Evolutionary conservation across 2,888 invertebrate genomes (phyloP).

Genomic region (Microctonus hyperodae): DNA sequence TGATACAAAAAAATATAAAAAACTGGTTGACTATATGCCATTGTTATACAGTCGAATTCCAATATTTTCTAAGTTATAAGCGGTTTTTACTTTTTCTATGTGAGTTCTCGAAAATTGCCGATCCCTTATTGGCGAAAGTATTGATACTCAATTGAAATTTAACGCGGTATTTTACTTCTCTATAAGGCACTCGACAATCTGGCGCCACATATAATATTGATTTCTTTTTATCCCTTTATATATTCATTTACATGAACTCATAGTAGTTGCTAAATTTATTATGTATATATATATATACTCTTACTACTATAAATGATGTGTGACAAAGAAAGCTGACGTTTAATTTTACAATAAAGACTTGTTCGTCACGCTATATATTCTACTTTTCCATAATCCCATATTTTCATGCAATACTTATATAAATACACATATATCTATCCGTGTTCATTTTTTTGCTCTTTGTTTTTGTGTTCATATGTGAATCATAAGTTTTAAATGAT

Average conservation of each 20-base stretch:
- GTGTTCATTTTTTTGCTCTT: background rate
- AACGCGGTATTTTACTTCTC: slow-evolving; percentile 39
- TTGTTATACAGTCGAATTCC: no score
- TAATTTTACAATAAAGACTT: slow-evolving; percentile 22
- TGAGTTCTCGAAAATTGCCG: no score
- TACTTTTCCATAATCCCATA: background rate
- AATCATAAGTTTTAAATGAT: background rate
- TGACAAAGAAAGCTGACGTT: slow-evolving; percentile 4
- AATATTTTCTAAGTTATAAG: no score
- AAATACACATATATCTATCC: no score
- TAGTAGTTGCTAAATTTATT: background rate
- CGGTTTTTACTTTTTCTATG: no score
- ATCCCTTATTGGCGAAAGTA: no score
- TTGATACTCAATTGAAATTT: no score
- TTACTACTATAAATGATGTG: background rate
- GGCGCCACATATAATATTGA: slow-evolving; percentile 35
- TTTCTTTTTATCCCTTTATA: slow-evolving; percentile 13
- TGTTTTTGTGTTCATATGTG: background rate
- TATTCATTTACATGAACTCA: slow-evolving; percentile 14
- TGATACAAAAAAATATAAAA: slow-evolving; percentile 21
- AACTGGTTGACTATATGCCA: slow-evolving; percentile 3
- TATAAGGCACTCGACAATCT: slow-evolving; percentile 41
- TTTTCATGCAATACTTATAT: background rate
- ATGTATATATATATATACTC: background rate
- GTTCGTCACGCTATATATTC: slow-evolving; percentile 9